These are phyloP conservation scores for Cheilosia impressa DNA, from an alignment of 2,888 invertebrate genomes.

Conservation along the genomic window DNA sequence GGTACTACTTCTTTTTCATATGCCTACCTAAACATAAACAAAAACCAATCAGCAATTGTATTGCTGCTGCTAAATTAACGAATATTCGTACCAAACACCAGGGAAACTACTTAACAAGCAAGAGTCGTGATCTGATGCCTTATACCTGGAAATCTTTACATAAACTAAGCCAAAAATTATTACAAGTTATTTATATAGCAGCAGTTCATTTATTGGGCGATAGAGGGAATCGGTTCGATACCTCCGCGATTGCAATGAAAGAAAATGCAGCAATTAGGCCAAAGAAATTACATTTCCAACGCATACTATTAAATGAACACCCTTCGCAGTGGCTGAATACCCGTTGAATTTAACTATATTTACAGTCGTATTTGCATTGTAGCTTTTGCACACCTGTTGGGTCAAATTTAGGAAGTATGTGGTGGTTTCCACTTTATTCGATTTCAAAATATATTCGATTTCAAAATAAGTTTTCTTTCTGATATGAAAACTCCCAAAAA, in stretches of 20 bases:
- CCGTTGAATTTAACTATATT: background rate
- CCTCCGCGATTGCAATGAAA: background rate
- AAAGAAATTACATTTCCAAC: constrained; percentile 1
- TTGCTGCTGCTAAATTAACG: constrained; percentile 60
- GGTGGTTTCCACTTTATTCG: no score
- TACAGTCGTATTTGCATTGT: background rate
- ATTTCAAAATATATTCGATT: no score
- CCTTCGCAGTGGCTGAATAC: constrained; percentile 31
- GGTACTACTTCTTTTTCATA: background rate
- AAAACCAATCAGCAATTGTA: constrained; percentile 17
- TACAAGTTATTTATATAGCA: constrained; percentile 48
- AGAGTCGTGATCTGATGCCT: constrained; percentile 70
- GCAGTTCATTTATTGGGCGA: constrained; percentile 64
- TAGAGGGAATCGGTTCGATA: constrained; percentile 28
- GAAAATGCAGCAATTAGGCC: constrained; percentile 8
- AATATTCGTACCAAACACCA: constrained; percentile 56
- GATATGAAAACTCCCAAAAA: constrained; percentile 22
- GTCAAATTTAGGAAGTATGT: constrained; percentile 12
- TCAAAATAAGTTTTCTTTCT: no score
- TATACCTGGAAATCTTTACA: constrained; percentile 33
- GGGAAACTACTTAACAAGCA: constrained; percentile 71
- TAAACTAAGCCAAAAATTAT: constrained; percentile 68
- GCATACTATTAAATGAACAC: constrained; percentile 45
- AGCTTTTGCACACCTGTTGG: constrained; percentile 59
- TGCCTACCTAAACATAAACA: background rate